These are phyloP conservation scores for Setipinna tenuifilis DNA, from an alignment of 2,797 vertebrate species.

Conservation along the genomic window DNA sequence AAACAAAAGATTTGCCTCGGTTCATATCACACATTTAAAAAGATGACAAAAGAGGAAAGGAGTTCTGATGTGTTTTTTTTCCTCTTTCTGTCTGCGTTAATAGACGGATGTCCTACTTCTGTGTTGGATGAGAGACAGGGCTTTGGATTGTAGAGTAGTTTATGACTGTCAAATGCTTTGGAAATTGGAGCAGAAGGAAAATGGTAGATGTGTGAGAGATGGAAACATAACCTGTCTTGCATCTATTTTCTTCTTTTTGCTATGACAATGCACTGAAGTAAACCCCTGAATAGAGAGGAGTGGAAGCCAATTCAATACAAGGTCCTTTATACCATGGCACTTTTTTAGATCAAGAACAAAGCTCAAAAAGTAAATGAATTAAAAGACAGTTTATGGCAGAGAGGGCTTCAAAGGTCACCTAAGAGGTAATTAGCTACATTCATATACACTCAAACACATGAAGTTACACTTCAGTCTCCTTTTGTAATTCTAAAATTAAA, in stretches of 20 bases:
- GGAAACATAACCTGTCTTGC: background rate
- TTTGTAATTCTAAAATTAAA: conserved; percentile 63
- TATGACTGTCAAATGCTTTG: conserved; percentile 58
- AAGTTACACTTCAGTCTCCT: conserved; percentile 38
- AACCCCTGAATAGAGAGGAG: background rate
- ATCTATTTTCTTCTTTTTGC: background rate
- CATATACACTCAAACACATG: conserved; percentile 72
- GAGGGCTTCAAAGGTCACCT: conserved; percentile 58
- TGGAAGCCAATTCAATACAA: conserved; percentile 50
- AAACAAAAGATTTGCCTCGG: background rate
- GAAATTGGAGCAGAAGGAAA: conserved; percentile 36
- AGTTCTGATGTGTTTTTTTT: background rate
- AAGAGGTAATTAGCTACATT: conserved; percentile 72
- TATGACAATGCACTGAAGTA: background rate
- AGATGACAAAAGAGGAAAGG: background rate
- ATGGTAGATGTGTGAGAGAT: conserved; percentile 33
- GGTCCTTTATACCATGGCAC: conserved; percentile 61
- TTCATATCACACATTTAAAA: background rate
- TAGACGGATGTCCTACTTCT: background rate
- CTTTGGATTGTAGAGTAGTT: conserved; percentile 55
- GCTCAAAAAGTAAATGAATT: conserved; percentile 66
- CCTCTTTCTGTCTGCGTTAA: background rate
- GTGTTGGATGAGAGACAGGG: conserved; percentile 7
- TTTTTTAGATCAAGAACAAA: conserved; percentile 63
- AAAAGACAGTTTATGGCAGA: conserved; percentile 59